Base-by-base conservation (phyloP, 2,888 invertebrate genomes). In the Osedax frankpressi region DNA sequence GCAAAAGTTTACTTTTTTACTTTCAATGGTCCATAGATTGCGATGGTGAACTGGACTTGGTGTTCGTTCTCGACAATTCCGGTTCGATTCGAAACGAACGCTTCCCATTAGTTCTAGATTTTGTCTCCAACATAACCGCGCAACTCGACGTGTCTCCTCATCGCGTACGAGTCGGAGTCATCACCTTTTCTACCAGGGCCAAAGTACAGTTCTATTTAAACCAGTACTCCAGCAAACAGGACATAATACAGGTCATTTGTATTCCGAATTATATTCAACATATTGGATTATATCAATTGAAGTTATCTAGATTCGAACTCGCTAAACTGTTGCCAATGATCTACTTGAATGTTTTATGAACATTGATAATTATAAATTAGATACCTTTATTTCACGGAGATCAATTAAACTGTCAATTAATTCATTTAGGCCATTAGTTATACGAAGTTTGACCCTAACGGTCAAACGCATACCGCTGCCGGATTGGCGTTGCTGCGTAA, bases 381-480 rank as follows among this genome's bases (percentile, higher is more conserved):
- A n/a, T n/a, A n/a, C n/a, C n/a, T n/a, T n/a, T n/a, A n/a, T n/a
- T n/a, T n/a, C n/a, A n/a, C n/a, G n/a, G n/a, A n/a, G n/a, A n/a
- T n/a, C n/a, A n/a, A n/a, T n/a, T n/a, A n/a, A n/a, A n/a, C n/a
- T n/a, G n/a, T n/a, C n/a, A n/a, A n/a, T n/a, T n/a, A n/a, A n/a
- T 2, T 11, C 25, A n/a, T 28, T 14, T 30, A 77, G 65, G 82
- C 82, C 25, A 79, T 82, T 28, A 79, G 79, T 28, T 75, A 77
- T 2, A 80, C 81, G 2, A 78, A 78, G 1, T 76, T 80, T 80
- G 44, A 44, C 73, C 77, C 77, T 2, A 81, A 78, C 60, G 81
- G 81, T 60, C 80, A 80, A 44, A 82, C 81, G 24, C 81, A 82
- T 74, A 82, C 82, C 2, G 81, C 81, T 0, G 80, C 78, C 71